Percentiles rank a stretch among this genome's conserved stretches.
Conservation (phyloP, 2,113 vertebrate species). For the Cettia cetti region DNA sequence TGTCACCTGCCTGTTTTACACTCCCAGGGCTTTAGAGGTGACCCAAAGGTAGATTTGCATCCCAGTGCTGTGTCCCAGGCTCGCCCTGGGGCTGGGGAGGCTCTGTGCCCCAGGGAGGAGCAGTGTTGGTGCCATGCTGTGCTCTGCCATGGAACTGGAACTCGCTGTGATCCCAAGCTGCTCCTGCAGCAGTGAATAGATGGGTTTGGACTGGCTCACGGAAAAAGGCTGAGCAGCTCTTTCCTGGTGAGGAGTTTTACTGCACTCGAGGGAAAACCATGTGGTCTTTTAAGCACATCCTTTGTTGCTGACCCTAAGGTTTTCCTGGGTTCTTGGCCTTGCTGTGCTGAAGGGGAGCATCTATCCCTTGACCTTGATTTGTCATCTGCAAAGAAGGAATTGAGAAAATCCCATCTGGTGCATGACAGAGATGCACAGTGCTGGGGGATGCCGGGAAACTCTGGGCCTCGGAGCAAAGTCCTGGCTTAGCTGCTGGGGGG, state of each 20-base stretch:
- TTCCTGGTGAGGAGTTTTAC: neutral
- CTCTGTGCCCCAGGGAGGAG: neutral
- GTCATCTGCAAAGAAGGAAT: neutral
- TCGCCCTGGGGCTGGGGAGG: neutral
- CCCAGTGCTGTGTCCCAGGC: neutral
- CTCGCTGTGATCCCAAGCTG: neutral
- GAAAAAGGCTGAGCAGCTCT: neutral
- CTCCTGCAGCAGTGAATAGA: neutral
- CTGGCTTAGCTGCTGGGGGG: neutral
- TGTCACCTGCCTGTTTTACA: neutral
- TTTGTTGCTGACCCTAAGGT: neutral
- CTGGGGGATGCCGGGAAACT: neutral
- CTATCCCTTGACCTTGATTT: neutral
- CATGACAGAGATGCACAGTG: neutral
- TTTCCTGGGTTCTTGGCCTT: neutral
- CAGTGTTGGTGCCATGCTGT: neutral
- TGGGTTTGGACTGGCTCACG: neutral
- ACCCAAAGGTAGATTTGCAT: neutral
- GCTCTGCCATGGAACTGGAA: neutral
- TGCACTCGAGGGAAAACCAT: neutral
- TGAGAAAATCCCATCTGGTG: neutral
- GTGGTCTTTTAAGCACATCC: neutral
- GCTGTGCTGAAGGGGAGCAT: neutral
- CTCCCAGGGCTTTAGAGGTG: neutral
- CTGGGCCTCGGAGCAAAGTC: fast-evolving